Evolutionary conservation across 2,888 invertebrate species (phyloP), one percentile per base, ranked within the genome.

Genomic region (Matsumyia berberina): DNA sequence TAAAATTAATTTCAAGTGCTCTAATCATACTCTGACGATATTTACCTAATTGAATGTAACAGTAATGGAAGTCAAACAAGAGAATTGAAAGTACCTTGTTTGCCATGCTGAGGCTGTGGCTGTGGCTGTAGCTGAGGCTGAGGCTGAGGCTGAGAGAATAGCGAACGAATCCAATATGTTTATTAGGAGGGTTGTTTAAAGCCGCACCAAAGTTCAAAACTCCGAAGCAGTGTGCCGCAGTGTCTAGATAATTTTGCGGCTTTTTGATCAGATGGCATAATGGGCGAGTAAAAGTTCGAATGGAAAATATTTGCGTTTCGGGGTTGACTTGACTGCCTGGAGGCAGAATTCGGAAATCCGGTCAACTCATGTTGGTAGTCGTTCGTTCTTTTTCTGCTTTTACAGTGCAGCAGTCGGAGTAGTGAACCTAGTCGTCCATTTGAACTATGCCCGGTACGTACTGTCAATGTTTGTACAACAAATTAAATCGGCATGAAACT

Each of bases 11-110:
- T 87, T 87, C 82, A 87, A 87, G 87, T 85, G 81, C 77, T 87
- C 87, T 87, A 87, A 87, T 87, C 87, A 87, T 86, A 64, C 83
- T 81, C 78, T 86, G 87, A 87, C 83, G 86, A 80, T 87, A 87
- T 87, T 87, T 87, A 87, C 86, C 86, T 87, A 87, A 87, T 87
- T 87, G 86, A 86, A 87, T 86, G 87, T 87, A 87, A 87, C 86
- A 82, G 86, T 87, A 87, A 87, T 87, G 86, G 86, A 87, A 87
- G 86, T 86, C 79, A 86, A 87, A 87, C 86, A 87, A 83, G 79
- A 60, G 77, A 81, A 58, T 74, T 72, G 76, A 80, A 80, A 85
- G 85, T 80, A 60, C 58, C 53, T 44, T 79, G 79, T 79, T 79
- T 83, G 79, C 69, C 55, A 49, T 44, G 60, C 60, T 49, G 37